A percentile compares a stretch with the other conserved stretches of the same genome.
Evolutionary conservation across 2,797 vertebrate species (phyloP).

Genomic region (Eospalax fontanierii): DNA sequence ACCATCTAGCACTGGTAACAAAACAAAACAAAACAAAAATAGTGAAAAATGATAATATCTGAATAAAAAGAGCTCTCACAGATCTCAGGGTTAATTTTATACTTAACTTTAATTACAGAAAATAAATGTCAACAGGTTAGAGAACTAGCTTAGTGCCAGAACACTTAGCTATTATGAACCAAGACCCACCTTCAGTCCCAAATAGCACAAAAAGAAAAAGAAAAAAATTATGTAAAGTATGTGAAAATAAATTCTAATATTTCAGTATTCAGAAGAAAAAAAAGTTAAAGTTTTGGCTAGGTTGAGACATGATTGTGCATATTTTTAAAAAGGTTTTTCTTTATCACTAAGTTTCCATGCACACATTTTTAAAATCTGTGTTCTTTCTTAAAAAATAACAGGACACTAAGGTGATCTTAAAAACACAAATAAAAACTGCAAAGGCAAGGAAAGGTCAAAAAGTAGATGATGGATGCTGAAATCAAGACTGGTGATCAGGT

Average conservation of each 20-base stretch:
- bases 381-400: neutral
- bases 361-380: neutral
- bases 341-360: neutral
- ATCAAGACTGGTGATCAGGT: neutral
- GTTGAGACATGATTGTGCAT: neutral
- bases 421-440: neutral
- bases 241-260: neutral
- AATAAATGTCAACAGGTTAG: neutral
- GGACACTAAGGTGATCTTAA: neutral
- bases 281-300: slow-evolving; percentile 16
- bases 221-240: neutral
- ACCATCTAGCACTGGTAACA: neutral
- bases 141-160: neutral
- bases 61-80: neutral
- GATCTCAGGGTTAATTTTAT: neutral
- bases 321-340: neutral
- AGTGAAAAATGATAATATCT: neutral
- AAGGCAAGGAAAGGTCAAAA: neutral
- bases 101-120: slow-evolving; percentile 39
- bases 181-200: neutral
- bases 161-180: neutral
- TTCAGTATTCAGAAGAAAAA: neutral
- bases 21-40: slow-evolving; percentile 1
- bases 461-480: neutral
- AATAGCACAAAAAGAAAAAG: neutral